phyloP scores from a whole-genome alignment of 2,888 invertebrate genomes.

The Elegia similella region DNA sequence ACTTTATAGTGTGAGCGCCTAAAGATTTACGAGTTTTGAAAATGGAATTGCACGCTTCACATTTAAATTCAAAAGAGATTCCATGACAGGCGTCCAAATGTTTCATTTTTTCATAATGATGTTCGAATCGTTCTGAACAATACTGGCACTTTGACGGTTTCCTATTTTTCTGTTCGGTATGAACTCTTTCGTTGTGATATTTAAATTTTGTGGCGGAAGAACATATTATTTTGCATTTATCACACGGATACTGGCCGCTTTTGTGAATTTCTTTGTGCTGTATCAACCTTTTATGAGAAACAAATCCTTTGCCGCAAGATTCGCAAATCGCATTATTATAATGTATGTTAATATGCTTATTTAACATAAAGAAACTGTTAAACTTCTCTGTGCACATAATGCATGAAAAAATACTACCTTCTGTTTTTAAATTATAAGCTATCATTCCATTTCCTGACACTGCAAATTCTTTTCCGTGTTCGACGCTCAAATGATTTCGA shows the following conservation, averaged over 20 bases:
- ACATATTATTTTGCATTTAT: constrained; percentile 26
- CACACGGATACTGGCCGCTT: constrained; percentile 27
- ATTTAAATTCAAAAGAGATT: constrained; percentile 24
- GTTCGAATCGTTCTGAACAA: constrained; percentile 29
- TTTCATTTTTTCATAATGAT: constrained; percentile 32
- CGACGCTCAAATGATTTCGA: constrained; percentile 27
- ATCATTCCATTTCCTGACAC: constrained; percentile 33
- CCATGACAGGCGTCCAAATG: constrained; percentile 30
- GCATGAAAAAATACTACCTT: constrained; percentile 26
- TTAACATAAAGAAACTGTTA: constrained; percentile 29
- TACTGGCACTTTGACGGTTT: constrained; percentile 30
- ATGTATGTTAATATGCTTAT: constrained; percentile 31
- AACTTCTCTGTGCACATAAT: constrained; percentile 29
- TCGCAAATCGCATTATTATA: constrained; percentile 32
- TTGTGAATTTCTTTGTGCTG: constrained; percentile 28
- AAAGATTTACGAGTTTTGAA: constrained; percentile 28
- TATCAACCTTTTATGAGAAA: constrained; percentile 26
- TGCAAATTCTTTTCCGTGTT: constrained; percentile 31
- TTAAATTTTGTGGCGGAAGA: constrained; percentile 27
- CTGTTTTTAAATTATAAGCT: constrained; percentile 26
- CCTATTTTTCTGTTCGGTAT: constrained; percentile 21
- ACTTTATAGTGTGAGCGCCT: constrained; percentile 27
- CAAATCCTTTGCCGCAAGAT: constrained; percentile 30
- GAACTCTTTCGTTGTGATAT: constrained; percentile 28
- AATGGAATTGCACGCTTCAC: constrained; percentile 23